Evolutionary conservation across 2,113 vertebrate genomes (phyloP), one percentile per base, ranked within the genome.

Genomic region (Kryptolebias marmoratus): DNA sequence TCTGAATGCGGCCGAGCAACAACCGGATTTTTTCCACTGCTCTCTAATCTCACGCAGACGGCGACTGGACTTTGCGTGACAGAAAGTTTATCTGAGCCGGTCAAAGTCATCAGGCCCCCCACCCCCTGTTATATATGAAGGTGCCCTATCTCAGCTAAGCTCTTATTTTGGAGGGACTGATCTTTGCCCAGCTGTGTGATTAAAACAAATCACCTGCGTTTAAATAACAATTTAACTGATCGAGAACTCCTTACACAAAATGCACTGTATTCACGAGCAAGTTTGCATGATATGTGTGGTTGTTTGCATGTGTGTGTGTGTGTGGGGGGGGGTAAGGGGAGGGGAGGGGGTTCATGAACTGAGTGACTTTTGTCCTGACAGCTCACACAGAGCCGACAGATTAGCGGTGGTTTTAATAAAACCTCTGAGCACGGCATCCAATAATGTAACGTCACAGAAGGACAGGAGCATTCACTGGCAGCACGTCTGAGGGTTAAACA

Each of bases 41-140:
- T 4, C 31, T 71, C 55, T 85, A 84, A 90, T 84, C 83, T 91
- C 59, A 39, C 42, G 22, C 14, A 78, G 80, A 86, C 85, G 75
- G 81, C 7, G 39, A 77, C 57, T 67, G 1, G 18, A 59, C 60
- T 72, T 67, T 11, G 49, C 9, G 68, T 62, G 77, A 87, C 31
- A 65, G n/a, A 85, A 49, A 8, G 52, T 80, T 81, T 85, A 89
- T 91, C 85, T 85, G 48, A 50, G 56, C 56, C 3, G 39, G 45
- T 39, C 58, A 80, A 53, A 81, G 73, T 36, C 53, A 54, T 64
- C 71, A 62, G 59, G 39, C 50, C 67, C 58, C 58, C 50, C 82
- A 22, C 22, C 22, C 64, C 52, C 66, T 72, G 75, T 67, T 80
- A 82, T 9, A 66, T 15, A 31, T 66, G 14, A 36, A 36, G 68